Evolutionary conservation across 2,113 vertebrate species (phyloP).

Genomic region (Nicator chloris): DNA sequence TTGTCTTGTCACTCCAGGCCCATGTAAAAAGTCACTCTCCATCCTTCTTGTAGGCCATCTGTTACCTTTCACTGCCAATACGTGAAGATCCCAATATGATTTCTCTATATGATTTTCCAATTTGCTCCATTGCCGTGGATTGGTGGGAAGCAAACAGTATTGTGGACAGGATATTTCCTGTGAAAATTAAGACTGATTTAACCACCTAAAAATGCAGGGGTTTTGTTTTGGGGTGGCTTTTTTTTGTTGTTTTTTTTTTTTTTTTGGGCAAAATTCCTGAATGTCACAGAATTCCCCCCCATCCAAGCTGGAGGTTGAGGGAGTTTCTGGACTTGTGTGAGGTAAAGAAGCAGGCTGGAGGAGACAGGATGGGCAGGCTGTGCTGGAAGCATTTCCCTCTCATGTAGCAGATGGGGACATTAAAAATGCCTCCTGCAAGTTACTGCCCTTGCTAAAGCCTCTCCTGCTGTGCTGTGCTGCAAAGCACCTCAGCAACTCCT

Average conservation of each 20-base stretch:
- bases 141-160: neutral
- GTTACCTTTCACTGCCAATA: neutral
- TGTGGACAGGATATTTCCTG: neutral
- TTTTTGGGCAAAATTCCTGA: neutral
- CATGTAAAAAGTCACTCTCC: neutral
- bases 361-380: neutral
- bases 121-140: neutral
- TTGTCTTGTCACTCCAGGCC: neutral
- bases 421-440: neutral
- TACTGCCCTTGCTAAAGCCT: neutral
- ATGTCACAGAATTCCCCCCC: neutral
- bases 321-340: neutral
- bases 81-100: neutral
- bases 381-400: neutral
- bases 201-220: neutral
- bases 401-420: rapidly evolving
- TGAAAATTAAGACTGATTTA: neutral
- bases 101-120: neutral
- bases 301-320: neutral
- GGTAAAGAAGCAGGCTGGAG: neutral
- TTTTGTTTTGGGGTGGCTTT: neutral
- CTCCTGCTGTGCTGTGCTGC: neutral
- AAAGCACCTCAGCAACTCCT: neutral
- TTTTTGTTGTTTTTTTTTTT: neutral
- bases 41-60: neutral